phyloP scores from a whole-genome alignment of 1,140 invertebrate species.

The Philotrypesis tridentata region DNA sequence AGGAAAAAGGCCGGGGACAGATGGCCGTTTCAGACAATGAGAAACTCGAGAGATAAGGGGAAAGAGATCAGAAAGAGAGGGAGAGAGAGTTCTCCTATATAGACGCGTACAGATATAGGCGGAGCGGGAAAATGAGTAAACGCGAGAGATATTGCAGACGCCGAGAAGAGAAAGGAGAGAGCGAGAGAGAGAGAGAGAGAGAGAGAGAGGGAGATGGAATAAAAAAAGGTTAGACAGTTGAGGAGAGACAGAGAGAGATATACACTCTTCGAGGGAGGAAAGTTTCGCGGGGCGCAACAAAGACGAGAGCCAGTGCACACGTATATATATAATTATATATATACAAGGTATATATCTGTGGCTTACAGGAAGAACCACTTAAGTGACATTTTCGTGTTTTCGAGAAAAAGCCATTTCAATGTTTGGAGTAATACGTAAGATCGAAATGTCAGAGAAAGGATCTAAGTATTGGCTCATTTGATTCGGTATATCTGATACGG shows the following conservation, averaged over 20 bases:
- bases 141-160: conserved; percentile 15
- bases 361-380: too few relatives aligned
- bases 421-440: too few relatives aligned
- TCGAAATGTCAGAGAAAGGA: too few relatives aligned
- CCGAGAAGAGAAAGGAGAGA: conserved; percentile 35
- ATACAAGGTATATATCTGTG: too few relatives aligned
- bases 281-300: neutral
- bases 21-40: conserved; percentile 73
- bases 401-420: too few relatives aligned
- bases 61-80: conserved; percentile 51
- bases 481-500: too few relatives aligned
- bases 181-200: conserved; percentile 16
- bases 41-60: conserved; percentile 73
- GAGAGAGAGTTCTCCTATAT: neutral
- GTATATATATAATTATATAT: too few relatives aligned
- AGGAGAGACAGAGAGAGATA: conserved; percentile 24
- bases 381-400: too few relatives aligned
- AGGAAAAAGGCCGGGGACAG: conserved; percentile 69
- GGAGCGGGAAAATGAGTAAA: conserved; percentile 48
- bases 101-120: neutral
- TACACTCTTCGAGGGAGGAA: conserved; percentile 31
- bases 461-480: too few relatives aligned
- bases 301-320: neutral
- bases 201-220: too few relatives aligned
- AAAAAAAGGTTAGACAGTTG: neutral